Percentiles rank a stretch among this genome's conserved stretches.
Conservation (phyloP, 2,888 invertebrate genomes). For the Spilarctia lutea region DNA sequence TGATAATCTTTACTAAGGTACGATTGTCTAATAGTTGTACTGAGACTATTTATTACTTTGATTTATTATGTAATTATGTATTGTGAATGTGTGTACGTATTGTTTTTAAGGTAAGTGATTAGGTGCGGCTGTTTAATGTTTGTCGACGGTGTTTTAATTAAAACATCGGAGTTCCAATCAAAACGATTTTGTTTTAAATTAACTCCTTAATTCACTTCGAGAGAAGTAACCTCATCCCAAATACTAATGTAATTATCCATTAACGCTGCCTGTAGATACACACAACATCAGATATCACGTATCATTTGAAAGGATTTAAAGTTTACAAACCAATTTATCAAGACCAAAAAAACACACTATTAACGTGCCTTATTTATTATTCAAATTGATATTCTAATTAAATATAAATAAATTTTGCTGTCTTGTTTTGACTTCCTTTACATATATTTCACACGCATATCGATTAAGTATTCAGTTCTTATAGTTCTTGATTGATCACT, state of each 20-base stretch:
- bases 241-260: background rate
- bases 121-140: background rate
- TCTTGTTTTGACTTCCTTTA: background rate
- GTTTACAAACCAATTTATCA: background rate
- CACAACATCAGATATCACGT: background rate
- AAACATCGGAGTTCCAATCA: background rate
- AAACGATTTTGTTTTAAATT: background rate
- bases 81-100: background rate
- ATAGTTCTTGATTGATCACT: slow-evolving; percentile 2
- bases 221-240: background rate
- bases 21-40: background rate
- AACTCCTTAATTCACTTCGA: background rate
- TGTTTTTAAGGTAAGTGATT: background rate
- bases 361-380: background rate
- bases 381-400: background rate
- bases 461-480: slow-evolving; percentile 4
- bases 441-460: background rate
- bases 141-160: background rate
- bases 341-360: background rate
- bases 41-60: background rate
- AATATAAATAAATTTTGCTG: background rate
- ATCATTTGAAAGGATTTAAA: background rate
- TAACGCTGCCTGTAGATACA: background rate
- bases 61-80: background rate
- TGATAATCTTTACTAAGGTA: background rate